These are phyloP conservation scores for Hyla sarda DNA, from an alignment of 2,113 vertebrate genomes.

Conservation along the genomic window DNA sequence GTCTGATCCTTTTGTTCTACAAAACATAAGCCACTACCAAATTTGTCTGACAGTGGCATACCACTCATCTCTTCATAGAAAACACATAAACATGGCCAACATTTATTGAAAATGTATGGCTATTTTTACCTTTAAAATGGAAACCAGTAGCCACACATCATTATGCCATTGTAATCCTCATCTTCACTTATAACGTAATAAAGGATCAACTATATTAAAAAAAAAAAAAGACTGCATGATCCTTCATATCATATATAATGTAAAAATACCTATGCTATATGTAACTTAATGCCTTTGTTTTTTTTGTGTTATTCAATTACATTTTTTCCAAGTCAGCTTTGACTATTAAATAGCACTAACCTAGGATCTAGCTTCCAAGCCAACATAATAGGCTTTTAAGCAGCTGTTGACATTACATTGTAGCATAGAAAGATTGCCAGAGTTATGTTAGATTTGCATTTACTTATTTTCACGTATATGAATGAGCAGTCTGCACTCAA, in stretches of 20 bases:
- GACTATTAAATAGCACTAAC: neutral
- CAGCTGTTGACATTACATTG: slow-evolving; percentile 69
- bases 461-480: slow-evolving; percentile 62
- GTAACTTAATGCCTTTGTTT: neutral
- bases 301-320: neutral
- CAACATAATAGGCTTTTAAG: slow-evolving; percentile 66
- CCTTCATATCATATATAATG: neutral
- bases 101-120: neutral
- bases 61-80: no score
- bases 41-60: no score
- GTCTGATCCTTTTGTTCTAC: no score
- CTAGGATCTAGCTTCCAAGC: slow-evolving; percentile 1
- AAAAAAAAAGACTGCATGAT: neutral
- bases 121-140: no score
- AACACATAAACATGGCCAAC: no score
- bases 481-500: slow-evolving; percentile 66
- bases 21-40: no score
- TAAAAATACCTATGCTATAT: no score
- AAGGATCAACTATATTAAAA: neutral
- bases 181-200: neutral
- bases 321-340: neutral
- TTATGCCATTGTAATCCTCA: neutral
- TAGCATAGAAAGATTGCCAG: slow-evolving; percentile 66
- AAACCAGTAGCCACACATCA: no score
- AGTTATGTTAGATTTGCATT: slow-evolving; percentile 66